phyloP scores from a whole-genome alignment of 2,797 vertebrate genomes.

The Silurus lanzhouensis region DNA sequence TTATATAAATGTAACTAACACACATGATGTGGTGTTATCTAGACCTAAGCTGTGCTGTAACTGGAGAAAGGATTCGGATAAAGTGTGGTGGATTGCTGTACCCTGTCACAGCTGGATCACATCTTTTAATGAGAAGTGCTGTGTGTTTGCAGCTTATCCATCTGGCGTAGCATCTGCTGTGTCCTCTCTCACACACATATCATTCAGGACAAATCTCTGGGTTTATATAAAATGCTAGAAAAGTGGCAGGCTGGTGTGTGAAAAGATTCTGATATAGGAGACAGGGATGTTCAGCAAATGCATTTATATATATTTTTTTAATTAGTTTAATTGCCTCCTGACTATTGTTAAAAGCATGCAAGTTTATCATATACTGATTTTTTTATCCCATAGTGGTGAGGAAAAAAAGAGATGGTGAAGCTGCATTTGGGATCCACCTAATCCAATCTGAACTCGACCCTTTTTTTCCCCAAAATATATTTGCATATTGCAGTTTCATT shows the following conservation, averaged over 20 bases:
- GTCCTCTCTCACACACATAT: neutral
- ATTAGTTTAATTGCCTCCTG: neutral
- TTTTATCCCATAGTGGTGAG: too few species aligned
- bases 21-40: neutral
- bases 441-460: too few species aligned
- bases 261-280: neutral
- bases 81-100: constrained; percentile 14
- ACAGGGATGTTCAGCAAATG: neutral
- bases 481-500: too few species aligned
- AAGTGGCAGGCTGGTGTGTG: neutral
- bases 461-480: too few species aligned
- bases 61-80: constrained; percentile 5
- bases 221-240: neutral
- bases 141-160: constrained; percentile 21
- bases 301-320: neutral
- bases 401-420: too few species aligned
- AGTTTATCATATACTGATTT: too few species aligned
- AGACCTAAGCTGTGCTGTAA: neutral
- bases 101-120: constrained; percentile 16
- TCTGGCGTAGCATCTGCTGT: constrained; percentile 35
- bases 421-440: too few species aligned
- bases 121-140: constrained; percentile 18
- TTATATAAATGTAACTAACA: neutral
- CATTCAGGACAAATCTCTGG: neutral
- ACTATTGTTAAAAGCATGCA: neutral